Conservation (phyloP, 2,888 invertebrate species). For the Notocelia uddmanniana region DNA sequence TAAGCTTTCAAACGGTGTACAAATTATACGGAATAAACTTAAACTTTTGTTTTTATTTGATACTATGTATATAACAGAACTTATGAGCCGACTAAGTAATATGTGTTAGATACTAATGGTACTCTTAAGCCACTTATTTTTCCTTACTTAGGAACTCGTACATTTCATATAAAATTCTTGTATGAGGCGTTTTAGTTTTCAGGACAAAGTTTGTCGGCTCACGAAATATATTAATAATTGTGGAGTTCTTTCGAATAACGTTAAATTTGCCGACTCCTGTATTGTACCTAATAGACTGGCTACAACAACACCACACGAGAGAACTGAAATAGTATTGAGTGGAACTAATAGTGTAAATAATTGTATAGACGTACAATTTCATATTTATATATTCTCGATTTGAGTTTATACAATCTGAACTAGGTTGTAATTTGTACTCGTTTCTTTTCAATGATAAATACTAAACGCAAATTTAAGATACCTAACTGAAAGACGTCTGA, state of each 20-base stretch:
- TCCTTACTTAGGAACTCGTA: background rate
- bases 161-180: too few species aligned
- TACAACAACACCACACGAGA: background rate
- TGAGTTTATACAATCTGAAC: too few species aligned
- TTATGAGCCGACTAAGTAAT: too few species aligned
- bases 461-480: background rate
- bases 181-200: slow-evolving; percentile 63
- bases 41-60: too few species aligned
- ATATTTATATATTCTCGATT: too few species aligned
- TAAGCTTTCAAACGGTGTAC: too few species aligned
- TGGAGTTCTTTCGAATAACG: slow-evolving; percentile 2
- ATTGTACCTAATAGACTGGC: background rate
- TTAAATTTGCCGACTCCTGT: slow-evolving; percentile 12
- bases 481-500: too few species aligned
- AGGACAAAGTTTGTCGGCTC: slow-evolving; percentile 56
- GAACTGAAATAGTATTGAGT: background rate
- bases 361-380: too few species aligned
- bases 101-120: too few species aligned
- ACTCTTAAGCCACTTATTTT: background rate
- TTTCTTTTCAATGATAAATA: background rate
- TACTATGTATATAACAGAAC: too few species aligned
- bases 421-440: background rate
- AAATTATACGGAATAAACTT: too few species aligned
- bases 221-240: slow-evolving; percentile 55
- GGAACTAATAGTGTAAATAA: too few species aligned